Percentiles rank a stretch among this genome's conserved stretches.
Conservation (phyloP, 2,888 invertebrate genomes). For the Drosophila longiperda region DNA sequence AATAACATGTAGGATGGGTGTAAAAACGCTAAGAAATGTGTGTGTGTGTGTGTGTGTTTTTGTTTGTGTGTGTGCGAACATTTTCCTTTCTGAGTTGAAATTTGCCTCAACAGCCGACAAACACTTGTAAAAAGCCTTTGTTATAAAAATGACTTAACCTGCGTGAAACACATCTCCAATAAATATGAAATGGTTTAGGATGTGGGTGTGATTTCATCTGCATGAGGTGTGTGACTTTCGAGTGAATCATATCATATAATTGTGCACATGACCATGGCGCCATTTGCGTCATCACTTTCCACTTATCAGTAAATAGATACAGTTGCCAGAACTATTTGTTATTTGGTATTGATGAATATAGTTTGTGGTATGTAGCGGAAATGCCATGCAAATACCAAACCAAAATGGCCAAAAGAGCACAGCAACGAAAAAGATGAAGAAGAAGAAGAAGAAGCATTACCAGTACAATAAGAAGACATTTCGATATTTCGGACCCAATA, state of each 20-base stretch:
- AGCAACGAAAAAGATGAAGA: background rate
- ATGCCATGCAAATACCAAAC: background rate
- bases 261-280: background rate
- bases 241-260: background rate
- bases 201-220: background rate
- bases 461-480: background rate
- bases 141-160: too few relatives aligned
- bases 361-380: constrained; percentile 8
- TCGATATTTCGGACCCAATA: constrained; percentile 1
- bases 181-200: background rate
- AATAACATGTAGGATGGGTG: background rate
- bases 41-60: background rate
- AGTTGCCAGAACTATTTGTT: constrained; percentile 4
- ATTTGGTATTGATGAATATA: background rate
- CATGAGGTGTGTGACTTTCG: background rate
- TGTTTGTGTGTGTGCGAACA: background rate
- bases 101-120: too few relatives aligned
- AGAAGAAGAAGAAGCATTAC: background rate
- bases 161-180: background rate
- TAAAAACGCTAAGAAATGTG: background rate
- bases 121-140: accelerated
- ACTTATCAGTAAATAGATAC: constrained; percentile 7
- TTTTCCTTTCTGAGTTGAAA: too few relatives aligned
- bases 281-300: constrained; percentile 6
- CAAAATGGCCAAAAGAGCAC: constrained; percentile 11